These are phyloP conservation scores for Syngnathus scovelli DNA, from an alignment of 2,113 vertebrate genomes.

Conservation along the genomic window DNA sequence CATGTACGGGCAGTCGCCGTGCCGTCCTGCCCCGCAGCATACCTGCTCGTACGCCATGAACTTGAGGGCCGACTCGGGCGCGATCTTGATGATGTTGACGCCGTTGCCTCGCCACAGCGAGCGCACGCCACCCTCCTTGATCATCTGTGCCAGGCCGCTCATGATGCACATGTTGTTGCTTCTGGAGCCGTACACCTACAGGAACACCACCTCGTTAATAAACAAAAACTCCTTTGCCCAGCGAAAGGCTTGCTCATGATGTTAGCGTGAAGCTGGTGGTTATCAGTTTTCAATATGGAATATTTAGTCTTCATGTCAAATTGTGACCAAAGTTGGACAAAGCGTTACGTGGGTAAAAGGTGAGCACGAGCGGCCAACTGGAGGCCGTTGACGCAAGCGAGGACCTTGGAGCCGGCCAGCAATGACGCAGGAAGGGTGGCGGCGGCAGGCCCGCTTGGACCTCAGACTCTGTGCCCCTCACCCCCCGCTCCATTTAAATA, in stretches of 20 bases:
- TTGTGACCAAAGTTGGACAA: not conserved
- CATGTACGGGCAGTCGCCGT: too few species aligned
- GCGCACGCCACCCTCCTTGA: conserved; percentile 82
- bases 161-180: conserved; percentile 92
- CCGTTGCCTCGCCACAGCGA: conserved; percentile 91
- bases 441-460: not conserved
- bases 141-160: conserved; percentile 87
- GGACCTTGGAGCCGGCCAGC: not conserved
- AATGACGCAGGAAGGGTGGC: not conserved
- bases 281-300: too few species aligned
- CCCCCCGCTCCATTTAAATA: conserved; percentile 18
- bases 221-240: too few species aligned
- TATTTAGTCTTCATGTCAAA: too few species aligned
- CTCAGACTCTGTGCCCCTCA: conserved; percentile 17
- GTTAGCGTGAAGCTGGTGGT: too few species aligned
- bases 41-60: conserved; percentile 99
- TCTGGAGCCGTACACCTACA: conserved; percentile 87
- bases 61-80: conserved; percentile 90
- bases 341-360: not conserved
- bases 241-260: too few species aligned
- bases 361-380: not conserved
- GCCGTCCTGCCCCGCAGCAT: not conserved
- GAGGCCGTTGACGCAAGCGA: not conserved
- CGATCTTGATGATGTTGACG: conserved; percentile 91
- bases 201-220: not conserved